Evolutionary conservation across 2,888 invertebrate species (phyloP).

Genomic region (Agonopterix heracliana): DNA sequence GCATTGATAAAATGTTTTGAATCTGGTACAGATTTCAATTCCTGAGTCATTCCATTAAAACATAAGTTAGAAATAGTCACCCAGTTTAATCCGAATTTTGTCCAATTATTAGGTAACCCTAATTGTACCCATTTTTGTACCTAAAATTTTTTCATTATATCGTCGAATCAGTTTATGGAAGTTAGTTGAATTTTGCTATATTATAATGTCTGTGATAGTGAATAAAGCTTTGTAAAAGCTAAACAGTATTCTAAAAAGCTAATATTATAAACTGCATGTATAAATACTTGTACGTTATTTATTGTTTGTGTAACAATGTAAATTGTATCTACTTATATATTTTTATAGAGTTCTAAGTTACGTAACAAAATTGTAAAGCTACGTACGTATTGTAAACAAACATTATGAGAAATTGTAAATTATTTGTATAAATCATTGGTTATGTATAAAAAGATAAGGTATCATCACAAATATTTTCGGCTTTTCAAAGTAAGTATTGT

Average conservation of each 20-base stretch:
- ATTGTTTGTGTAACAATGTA: constrained; percentile 37
- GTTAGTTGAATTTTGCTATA: too few relatives aligned
- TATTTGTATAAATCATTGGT: too few relatives aligned
- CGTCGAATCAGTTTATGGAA: too few relatives aligned
- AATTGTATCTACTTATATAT: constrained; percentile 28
- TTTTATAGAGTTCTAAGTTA: constrained; percentile 25
- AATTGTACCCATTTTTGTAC: too few relatives aligned
- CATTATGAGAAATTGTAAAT: too few relatives aligned
- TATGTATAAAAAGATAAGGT: too few relatives aligned
- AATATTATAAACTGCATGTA: too few relatives aligned
- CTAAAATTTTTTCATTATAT: too few relatives aligned
- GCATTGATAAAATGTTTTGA: too few relatives aligned
- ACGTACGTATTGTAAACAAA: not conserved
- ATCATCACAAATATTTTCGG: not conserved
- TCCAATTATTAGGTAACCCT: too few relatives aligned
- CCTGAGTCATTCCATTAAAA: too few relatives aligned
- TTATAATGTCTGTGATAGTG: constrained; percentile 59
- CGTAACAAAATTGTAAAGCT: constrained; percentile 4
- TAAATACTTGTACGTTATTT: constrained; percentile 4
- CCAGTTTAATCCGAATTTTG: not conserved
- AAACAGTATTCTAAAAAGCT: constrained; percentile 60
- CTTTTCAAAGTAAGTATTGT: not conserved
- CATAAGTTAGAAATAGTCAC: not conserved
- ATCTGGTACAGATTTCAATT: too few relatives aligned
- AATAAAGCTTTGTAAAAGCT: constrained; percentile 60